phyloP scores from a whole-genome alignment of 2,113 vertebrate genomes.

The Sphyrna mokarran region DNA sequence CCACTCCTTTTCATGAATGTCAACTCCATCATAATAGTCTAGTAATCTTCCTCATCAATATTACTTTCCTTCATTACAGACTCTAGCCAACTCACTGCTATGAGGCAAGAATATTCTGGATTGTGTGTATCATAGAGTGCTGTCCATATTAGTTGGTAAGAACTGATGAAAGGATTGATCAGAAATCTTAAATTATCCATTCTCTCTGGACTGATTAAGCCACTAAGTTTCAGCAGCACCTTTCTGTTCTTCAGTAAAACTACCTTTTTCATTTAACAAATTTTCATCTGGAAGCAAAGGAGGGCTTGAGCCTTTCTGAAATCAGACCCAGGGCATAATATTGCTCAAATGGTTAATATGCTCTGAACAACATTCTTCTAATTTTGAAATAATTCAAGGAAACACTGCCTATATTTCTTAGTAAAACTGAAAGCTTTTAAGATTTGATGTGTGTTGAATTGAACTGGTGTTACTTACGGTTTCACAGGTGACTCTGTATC shows the following conservation, averaged over 20 bases:
- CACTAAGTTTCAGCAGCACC: neutral
- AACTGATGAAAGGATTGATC: neutral
- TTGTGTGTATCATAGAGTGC: neutral
- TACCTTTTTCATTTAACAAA: neutral
- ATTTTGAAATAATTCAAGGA: conserved; percentile 30
- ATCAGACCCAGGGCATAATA: neutral
- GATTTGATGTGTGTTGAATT: conserved; percentile 23
- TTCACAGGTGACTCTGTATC: conserved; percentile 55
- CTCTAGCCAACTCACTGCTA: too few species aligned
- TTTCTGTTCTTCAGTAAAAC: neutral
- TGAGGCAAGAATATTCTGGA: neutral
- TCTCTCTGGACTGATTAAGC: neutral
- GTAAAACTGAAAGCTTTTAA: conserved; percentile 21
- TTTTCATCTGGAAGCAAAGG: neutral
- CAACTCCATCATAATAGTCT: neutral
- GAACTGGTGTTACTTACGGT: conserved; percentile 57
- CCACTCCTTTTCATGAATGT: neutral
- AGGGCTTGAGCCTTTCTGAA: neutral
- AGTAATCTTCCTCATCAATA: neutral
- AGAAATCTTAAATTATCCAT: neutral
- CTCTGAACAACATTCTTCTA: neutral
- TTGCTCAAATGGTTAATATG: neutral
- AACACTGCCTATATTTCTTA: conserved; percentile 10
- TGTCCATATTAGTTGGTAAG: neutral
- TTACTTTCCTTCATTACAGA: neutral